phyloP scores from a whole-genome alignment of 1,140 invertebrate species.

The Bombus polaris region DNA sequence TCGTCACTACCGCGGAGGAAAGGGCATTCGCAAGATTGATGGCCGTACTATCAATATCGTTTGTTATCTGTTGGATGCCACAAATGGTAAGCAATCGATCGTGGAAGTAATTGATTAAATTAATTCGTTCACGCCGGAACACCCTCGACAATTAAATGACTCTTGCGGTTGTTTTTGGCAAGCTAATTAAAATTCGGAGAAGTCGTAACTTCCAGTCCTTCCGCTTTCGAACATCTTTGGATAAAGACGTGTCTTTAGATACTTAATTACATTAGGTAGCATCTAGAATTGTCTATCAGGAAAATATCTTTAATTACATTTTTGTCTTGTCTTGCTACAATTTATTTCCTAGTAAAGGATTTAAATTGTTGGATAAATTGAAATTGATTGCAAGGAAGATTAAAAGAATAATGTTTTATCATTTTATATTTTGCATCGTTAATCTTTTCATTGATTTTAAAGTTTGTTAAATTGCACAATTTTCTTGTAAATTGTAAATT shows the following conservation, averaged over 20 bases:
- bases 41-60: constrained; percentile 91
- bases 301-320: background rate
- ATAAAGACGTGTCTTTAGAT: background rate
- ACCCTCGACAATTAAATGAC: background rate
- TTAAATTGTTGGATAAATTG: background rate
- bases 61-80: constrained; percentile 93
- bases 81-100: constrained; percentile 87
- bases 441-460: background rate
- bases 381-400: background rate
- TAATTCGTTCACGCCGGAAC: background rate
- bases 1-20: constrained; percentile 88
- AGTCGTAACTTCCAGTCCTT: background rate
- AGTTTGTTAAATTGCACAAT: too few relatives aligned
- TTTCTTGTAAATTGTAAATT: too few relatives aligned
- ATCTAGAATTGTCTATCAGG: background rate
- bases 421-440: background rate
- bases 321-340: background rate
- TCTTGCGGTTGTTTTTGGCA: background rate
- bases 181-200: constrained; percentile 21
- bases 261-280: background rate
- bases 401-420: background rate
- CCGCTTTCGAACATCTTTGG: background rate
- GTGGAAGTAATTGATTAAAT: constrained; percentile 21
- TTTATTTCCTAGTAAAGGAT: background rate
- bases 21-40: constrained; percentile 92